Percentiles rank a stretch among this genome's conserved stretches.
Evolutionary conservation across 2,113 vertebrate genomes (phyloP).

Genomic region (Cavia porcellus): DNA sequence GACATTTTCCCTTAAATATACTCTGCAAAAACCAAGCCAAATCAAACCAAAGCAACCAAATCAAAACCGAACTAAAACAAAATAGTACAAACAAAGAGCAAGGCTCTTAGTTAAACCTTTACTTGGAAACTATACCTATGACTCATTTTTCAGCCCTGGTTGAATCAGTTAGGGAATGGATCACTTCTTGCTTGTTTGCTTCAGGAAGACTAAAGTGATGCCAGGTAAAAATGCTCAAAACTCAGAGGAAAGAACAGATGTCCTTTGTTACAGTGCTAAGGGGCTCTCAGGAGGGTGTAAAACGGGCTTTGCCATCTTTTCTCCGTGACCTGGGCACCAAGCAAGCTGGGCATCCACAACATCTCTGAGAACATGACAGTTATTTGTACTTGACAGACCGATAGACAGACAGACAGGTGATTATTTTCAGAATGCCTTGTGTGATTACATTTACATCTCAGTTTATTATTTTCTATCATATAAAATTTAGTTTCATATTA

Average conservation of each 20-base stretch:
- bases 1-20: neutral
- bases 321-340: neutral
- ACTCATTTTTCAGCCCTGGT: neutral
- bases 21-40: neutral
- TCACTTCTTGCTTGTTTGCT: slow-evolving; percentile 16
- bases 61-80: neutral
- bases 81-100: neutral
- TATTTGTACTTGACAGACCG: neutral
- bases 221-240: neutral
- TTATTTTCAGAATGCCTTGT: slow-evolving; percentile 26
- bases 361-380: neutral
- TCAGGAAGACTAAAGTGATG: neutral
- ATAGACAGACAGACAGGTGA: neutral
- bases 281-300: neutral
- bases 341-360: neutral
- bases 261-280: neutral
- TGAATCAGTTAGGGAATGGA: neutral
- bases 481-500: neutral
- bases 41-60: neutral
- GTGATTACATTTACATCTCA: slow-evolving; percentile 5
- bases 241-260: neutral
- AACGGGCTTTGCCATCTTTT: neutral
- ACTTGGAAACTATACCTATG: neutral
- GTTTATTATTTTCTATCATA: slow-evolving; percentile 35
- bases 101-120: neutral